Evolutionary conservation across 1,140 invertebrate species (phyloP).

Genomic region (Drosophila prosaltans): DNA sequence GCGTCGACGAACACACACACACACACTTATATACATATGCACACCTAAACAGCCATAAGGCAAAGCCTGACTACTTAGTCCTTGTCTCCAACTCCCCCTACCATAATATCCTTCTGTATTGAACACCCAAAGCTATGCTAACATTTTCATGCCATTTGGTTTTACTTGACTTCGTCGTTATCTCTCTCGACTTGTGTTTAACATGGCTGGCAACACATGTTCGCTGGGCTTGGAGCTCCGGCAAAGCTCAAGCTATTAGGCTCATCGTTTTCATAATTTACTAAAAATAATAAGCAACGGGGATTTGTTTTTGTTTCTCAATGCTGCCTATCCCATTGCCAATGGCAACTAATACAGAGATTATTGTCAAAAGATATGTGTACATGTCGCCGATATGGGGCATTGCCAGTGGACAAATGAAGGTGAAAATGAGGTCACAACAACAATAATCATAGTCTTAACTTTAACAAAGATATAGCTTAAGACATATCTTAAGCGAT

Average conservation of each 20-base stretch:
- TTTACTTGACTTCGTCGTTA: slow-evolving; percentile 51
- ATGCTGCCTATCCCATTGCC: slow-evolving; percentile 13
- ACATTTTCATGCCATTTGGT: slow-evolving; percentile 64
- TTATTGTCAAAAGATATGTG: slow-evolving; percentile 30
- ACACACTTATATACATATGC: slow-evolving; percentile 12
- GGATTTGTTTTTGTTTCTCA: slow-evolving; percentile 38
- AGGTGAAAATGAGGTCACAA: slow-evolving; percentile 43
- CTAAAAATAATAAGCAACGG: slow-evolving; percentile 59
- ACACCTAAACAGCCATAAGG: slow-evolving; percentile 10
- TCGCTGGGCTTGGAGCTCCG: slow-evolving; percentile 8
- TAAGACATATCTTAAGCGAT: background rate
- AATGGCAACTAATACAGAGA: slow-evolving; percentile 42
- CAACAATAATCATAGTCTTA: slow-evolving; percentile 9
- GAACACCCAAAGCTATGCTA: slow-evolving; percentile 51
- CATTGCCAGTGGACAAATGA: slow-evolving; percentile 24
- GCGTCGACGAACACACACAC: slow-evolving; percentile 30
- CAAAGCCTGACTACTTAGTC: slow-evolving; percentile 33
- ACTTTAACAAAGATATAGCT: background rate
- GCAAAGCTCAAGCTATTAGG: slow-evolving; percentile 43
- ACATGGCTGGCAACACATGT: slow-evolving; percentile 53
- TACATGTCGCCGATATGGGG: slow-evolving; percentile 11
- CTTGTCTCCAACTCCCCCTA: background rate
- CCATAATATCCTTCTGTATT: slow-evolving; percentile 5
- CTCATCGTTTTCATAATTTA: slow-evolving; percentile 67
- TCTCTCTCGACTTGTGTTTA: slow-evolving; percentile 30